A percentile compares a stretch with the other conserved stretches of the same genome.
These are phyloP conservation scores for Enteromius trimaculatus DNA, from an alignment of 2,797 vertebrate genomes.

Conservation along the genomic window DNA sequence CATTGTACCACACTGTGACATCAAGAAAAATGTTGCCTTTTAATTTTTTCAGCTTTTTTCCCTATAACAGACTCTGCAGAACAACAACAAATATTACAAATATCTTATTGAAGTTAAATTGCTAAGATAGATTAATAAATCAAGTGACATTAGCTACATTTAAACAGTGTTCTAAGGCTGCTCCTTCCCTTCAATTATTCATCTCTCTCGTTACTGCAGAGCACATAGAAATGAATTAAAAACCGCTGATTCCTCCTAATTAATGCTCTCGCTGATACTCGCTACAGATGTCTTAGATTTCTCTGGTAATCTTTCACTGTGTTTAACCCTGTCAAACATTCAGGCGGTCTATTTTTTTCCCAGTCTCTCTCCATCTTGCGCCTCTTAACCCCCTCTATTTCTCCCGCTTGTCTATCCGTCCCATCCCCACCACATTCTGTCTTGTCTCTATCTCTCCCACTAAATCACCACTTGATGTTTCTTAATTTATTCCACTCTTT, in stretches of 20 bases:
- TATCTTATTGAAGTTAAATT: conserved; percentile 68
- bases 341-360: conserved; percentile 25
- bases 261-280: conserved; percentile 58
- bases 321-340: conserved; percentile 67
- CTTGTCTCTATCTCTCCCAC: conserved; percentile 45
- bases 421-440: conserved; percentile 47
- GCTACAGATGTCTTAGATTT: conserved; percentile 76
- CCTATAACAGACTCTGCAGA: conserved; percentile 59
- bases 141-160: conserved; percentile 74
- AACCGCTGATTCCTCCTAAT: conserved; percentile 65
- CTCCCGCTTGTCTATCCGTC: conserved; percentile 32
- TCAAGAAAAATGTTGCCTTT: neutral
- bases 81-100: conserved; percentile 66
- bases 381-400: conserved; percentile 43
- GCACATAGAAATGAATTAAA: conserved; percentile 66
- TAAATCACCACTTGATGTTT: conserved; percentile 48
- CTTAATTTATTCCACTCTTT: conserved; percentile 55
- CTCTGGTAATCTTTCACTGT: conserved; percentile 62
- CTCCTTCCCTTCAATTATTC: conserved; percentile 68
- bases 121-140: conserved; percentile 72
- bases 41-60: neutral
- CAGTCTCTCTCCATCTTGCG: neutral
- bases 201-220: conserved; percentile 65
- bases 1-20: neutral
- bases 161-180: conserved; percentile 66